Evolutionary conservation across 2,888 invertebrate species (phyloP).

Genomic region (Abrostola triplasia): DNA sequence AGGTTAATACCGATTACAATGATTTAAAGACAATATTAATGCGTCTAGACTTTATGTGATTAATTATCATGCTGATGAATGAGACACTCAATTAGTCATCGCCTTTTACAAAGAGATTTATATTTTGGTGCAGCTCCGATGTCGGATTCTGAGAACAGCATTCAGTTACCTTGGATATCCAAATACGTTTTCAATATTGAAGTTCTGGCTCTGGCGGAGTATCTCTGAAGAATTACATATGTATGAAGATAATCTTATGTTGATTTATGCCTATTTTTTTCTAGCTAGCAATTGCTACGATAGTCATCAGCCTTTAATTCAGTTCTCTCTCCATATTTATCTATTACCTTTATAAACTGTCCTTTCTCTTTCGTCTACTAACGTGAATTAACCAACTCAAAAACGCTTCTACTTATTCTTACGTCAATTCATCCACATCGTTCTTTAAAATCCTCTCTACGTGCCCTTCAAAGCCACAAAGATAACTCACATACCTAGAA

Average conservation of each 20-base stretch:
- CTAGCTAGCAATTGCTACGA: too few relatives aligned
- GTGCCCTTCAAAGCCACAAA: too few relatives aligned
- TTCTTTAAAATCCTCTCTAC: too few relatives aligned
- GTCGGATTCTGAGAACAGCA: constrained; percentile 24
- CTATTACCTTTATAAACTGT: too few relatives aligned
- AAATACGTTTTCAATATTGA: constrained; percentile 9
- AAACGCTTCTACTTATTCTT: too few relatives aligned
- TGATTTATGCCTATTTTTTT: too few relatives aligned
- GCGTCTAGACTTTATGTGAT: constrained; percentile 32
- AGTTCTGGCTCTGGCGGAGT: neutral
- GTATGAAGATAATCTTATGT: neutral
- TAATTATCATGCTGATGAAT: constrained; percentile 34
- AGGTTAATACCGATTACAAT: constrained; percentile 20
- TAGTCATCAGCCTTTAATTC: too few relatives aligned
- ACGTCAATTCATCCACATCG: too few relatives aligned
- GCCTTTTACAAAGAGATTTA: constrained; percentile 24
- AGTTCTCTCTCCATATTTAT: too few relatives aligned
- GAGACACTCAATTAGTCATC: constrained; percentile 22
- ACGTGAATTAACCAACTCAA: too few relatives aligned
- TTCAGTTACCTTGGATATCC: constrained; percentile 20
- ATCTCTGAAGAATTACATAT: neutral
- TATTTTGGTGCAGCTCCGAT: constrained; percentile 3
- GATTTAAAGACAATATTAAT: constrained; percentile 22
- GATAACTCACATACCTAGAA: too few relatives aligned
- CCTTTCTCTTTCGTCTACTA: too few relatives aligned